Evolutionary conservation across 2,797 vertebrate genomes (phyloP).

Genomic region (Amazonetta brasiliensis): DNA sequence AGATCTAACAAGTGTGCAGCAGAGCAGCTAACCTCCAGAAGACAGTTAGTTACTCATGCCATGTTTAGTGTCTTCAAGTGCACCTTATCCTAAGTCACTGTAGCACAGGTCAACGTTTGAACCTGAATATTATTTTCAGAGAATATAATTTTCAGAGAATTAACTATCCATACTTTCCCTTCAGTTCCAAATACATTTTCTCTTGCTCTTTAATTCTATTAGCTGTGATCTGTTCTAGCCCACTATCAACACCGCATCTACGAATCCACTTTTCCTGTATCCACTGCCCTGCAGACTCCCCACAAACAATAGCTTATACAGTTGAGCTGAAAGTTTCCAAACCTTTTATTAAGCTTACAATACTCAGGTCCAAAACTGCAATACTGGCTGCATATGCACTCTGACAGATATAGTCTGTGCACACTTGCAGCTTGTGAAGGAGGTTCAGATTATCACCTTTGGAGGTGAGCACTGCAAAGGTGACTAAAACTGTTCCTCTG

Average conservation of each 20-base stretch:
- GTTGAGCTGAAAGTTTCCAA: neutral
- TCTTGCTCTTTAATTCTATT: neutral
- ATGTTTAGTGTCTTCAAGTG: rapidly evolving
- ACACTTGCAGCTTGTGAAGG: neutral
- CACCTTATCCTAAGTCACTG: neutral
- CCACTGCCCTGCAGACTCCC: neutral
- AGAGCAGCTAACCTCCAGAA: neutral
- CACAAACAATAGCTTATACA: neutral
- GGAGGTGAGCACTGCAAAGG: neutral
- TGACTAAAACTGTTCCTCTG: neutral
- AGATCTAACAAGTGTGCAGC: neutral
- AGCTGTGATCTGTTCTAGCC: neutral
- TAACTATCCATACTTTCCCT: neutral
- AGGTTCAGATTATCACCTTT: neutral
- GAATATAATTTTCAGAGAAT: neutral
- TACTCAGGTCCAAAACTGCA: neutral
- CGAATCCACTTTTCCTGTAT: neutral
- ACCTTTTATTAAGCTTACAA: neutral
- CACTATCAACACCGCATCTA: neutral
- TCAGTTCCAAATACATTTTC: neutral
- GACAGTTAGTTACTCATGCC: neutral
- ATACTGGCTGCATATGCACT: neutral
- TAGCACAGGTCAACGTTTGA: neutral
- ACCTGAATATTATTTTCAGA: neutral
- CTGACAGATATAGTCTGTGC: neutral